Evolutionary conservation across 2,797 vertebrate genomes (phyloP).

Genomic region (Pseudomugil tenellus): DNA sequence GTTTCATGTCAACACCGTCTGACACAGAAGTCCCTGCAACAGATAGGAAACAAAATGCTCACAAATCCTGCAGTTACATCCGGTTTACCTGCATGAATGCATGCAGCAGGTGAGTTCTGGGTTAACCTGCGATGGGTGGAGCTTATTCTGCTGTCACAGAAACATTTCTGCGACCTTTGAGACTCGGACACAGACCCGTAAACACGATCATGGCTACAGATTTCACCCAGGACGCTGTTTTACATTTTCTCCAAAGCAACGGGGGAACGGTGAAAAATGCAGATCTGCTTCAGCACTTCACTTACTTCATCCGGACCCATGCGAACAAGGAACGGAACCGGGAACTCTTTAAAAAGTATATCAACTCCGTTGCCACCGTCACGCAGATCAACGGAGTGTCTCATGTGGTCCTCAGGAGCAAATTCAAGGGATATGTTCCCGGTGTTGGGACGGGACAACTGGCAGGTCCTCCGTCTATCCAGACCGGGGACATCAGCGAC

Average conservation of each 20-base stretch:
- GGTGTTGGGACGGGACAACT: slow-evolving; percentile 52
- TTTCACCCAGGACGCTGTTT: slow-evolving; percentile 88
- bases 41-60: too few species aligned
- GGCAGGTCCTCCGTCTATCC: neutral
- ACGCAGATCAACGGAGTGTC: slow-evolving; percentile 82
- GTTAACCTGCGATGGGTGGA: slow-evolving; percentile 65
- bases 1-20: too few species aligned
- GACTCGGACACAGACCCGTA: neutral
- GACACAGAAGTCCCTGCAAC: too few species aligned
- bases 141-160: slow-evolving; percentile 33
- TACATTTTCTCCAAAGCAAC: slow-evolving; percentile 84
- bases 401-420: slow-evolving; percentile 85
- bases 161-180: slow-evolving; percentile 52
- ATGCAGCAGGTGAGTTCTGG: slow-evolving; percentile 42
- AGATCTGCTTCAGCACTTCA: slow-evolving; percentile 87
- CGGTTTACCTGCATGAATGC: slow-evolving; percentile 59
- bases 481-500: slow-evolving; percentile 21
- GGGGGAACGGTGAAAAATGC: slow-evolving; percentile 88
- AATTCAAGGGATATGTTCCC: slow-evolving; percentile 77
- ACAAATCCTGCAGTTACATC: slow-evolving; percentile 29
- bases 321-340: slow-evolving; percentile 82
- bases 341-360: slow-evolving; percentile 90
- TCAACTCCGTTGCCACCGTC: slow-evolving; percentile 92
- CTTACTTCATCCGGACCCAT: slow-evolving; percentile 81
- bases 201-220: slow-evolving; percentile 81